Percentiles rank a stretch among this genome's conserved stretches.
Evolutionary conservation across 2,113 vertebrate species (phyloP).

Genomic region (Petromus typicus): DNA sequence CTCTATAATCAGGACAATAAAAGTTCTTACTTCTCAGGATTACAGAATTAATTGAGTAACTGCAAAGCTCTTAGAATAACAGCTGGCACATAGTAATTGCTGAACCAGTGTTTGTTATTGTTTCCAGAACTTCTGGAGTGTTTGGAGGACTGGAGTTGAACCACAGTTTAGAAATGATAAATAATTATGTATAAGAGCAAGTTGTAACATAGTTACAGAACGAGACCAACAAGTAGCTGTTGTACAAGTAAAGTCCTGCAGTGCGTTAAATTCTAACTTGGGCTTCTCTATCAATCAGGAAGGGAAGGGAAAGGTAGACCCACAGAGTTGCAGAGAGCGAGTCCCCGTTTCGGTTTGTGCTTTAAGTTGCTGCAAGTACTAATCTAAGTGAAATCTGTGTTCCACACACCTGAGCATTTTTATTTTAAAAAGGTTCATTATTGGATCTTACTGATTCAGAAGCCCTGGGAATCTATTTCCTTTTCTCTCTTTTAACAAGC

Average conservation of each 20-base stretch:
- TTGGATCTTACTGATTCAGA: neutral
- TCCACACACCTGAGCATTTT: neutral
- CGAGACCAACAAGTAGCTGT: neutral
- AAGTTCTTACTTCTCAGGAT: neutral
- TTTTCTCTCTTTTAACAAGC: neutral
- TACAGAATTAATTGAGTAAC: neutral
- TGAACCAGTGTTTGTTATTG: neutral
- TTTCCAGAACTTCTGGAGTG: neutral
- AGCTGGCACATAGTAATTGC: neutral
- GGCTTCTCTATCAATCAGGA: neutral
- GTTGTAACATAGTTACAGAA: neutral
- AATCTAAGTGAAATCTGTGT: neutral
- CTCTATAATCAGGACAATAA: neutral
- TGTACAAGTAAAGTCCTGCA: neutral
- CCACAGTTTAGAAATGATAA: constrained; percentile 43
- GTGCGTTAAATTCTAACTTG: neutral
- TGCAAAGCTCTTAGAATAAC: constrained; percentile 22
- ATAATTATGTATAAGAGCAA: constrained; percentile 23
- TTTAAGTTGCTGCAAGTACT: neutral
- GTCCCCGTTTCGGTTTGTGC: too few species aligned
- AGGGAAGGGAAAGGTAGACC: neutral
- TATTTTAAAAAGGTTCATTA: neutral
- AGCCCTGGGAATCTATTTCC: neutral
- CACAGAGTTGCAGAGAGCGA: neutral
- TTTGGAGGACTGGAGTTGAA: neutral